Conservation (phyloP, 1,140 invertebrate genomes). For the Achatina immaculata region DNA sequence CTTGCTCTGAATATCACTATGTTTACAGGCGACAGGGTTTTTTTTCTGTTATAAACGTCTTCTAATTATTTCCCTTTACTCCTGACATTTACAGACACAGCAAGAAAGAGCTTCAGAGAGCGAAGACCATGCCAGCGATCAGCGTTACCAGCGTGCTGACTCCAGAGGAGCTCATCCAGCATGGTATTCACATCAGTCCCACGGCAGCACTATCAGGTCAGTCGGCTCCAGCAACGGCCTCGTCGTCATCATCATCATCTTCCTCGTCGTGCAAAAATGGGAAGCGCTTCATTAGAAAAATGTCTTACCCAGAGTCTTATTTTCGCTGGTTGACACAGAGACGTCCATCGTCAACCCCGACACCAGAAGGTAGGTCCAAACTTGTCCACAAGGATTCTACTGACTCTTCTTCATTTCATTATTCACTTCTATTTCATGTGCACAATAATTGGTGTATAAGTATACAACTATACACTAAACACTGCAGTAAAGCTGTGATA, state of each 20-base stretch:
- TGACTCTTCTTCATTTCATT: no score
- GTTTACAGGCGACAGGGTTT: no score
- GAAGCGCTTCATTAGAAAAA: slow-evolving; percentile 12
- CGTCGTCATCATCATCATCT: background rate
- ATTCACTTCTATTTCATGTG: no score
- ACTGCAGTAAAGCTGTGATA: no score
- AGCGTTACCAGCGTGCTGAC: background rate
- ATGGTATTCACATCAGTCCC: background rate
- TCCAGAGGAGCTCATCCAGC: background rate
- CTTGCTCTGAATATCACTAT: no score
- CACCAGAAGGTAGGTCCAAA: background rate
- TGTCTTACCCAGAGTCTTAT: slow-evolving; percentile 28
- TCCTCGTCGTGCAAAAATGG: background rate
- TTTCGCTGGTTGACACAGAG: background rate
- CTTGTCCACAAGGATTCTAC: no score
- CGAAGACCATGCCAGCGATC: slow-evolving; percentile 15
- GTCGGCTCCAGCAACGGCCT: background rate
- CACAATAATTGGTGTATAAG: no score
- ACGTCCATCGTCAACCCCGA: background rate
- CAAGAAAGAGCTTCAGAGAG: slow-evolving; percentile 24
- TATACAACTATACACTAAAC: no score
- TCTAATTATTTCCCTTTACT: no score
- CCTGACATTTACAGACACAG: slow-evolving; percentile 17
- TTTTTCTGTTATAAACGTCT: no score
- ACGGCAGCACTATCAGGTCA: background rate